Evolutionary conservation across 2,888 invertebrate genomes (phyloP), one percentile per base, ranked within the genome.

Genomic region (Yponomeuta plumbellus): DNA sequence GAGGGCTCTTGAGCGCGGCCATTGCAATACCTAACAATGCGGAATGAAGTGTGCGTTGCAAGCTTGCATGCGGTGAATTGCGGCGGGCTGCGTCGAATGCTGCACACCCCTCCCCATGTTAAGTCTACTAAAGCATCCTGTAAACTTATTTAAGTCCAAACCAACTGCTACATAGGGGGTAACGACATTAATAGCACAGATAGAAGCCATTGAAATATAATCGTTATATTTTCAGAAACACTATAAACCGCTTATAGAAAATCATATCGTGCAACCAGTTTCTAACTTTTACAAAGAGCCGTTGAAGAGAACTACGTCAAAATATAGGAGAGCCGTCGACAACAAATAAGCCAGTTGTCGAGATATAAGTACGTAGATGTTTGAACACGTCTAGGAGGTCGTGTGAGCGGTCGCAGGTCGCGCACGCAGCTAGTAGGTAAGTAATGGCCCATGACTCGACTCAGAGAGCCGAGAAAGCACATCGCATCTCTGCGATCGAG

Each of bases 1-100:
- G 74, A 88, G 86, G 71, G 80, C 80, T 75, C 84, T 87, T 73
- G 74, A 83, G 78, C 74, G 71, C 75, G 73, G 74, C 79, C 74
- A 80, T 82, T 83, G 81, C 83, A 72, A 78, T 79, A 80, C 79
- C 76, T 84, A 85, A 89, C 87, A 89, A 89, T 87, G 83, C 76
- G 77, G 75, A 83, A 82, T 85, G 80, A 78, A 83, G 84, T 83
- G 79, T 76, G 84, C 82, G 79, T 76, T 77, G 72, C 74, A 71
- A 71, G 72, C 68, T 67, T 69, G 67, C 68, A 70, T 66, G 61
- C 57, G 67, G 34, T 56, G 66, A 61, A 57, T 40, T 17, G 57
- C 57, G 61, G 61, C 57, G 61, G 22, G 22, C 21, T 58, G 58
- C 58, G 58, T 58, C 58, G 58, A 58, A 58, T 58, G 22, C 58